Conservation (phyloP, 2,113 vertebrate species). For the Pleuronectes platessa region DNA sequence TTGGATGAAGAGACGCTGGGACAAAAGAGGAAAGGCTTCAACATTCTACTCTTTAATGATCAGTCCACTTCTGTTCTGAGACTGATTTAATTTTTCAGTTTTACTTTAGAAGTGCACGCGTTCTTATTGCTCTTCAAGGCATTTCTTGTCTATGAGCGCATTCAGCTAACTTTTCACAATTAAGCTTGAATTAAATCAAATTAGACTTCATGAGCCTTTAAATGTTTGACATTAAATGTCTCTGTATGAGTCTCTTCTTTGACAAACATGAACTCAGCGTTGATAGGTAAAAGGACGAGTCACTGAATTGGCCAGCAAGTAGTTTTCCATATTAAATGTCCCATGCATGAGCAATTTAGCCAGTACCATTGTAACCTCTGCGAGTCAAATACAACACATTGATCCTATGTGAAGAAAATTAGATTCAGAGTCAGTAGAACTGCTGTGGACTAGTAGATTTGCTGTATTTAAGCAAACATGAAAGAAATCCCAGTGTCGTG, state of each 20-base stretch:
- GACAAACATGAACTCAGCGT: background rate
- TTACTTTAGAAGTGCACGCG: no score
- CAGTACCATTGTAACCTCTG: background rate
- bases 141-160: no score
- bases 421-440: conserved; percentile 8
- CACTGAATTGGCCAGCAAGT: conserved; percentile 2
- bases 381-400: conserved; percentile 13
- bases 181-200: no score
- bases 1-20: background rate
- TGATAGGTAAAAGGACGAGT: background rate
- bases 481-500: background rate
- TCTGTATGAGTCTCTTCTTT: background rate
- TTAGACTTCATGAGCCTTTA: background rate
- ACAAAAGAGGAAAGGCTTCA: background rate
- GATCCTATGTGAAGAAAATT: conserved; percentile 5
- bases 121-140: no score
- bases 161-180: no score
- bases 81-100: no score
- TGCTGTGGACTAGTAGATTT: conserved; percentile 17
- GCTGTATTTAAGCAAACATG: conserved; percentile 30
- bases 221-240: background rate
- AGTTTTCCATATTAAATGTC: conserved; percentile 24
- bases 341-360: conserved; percentile 20
- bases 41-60: background rate
- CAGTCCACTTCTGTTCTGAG: background rate